A percentile compares a stretch with the other conserved stretches of the same genome.
These are phyloP conservation scores for Parasteatoda lunata DNA, from an alignment of 2,888 invertebrate genomes.

Conservation along the genomic window DNA sequence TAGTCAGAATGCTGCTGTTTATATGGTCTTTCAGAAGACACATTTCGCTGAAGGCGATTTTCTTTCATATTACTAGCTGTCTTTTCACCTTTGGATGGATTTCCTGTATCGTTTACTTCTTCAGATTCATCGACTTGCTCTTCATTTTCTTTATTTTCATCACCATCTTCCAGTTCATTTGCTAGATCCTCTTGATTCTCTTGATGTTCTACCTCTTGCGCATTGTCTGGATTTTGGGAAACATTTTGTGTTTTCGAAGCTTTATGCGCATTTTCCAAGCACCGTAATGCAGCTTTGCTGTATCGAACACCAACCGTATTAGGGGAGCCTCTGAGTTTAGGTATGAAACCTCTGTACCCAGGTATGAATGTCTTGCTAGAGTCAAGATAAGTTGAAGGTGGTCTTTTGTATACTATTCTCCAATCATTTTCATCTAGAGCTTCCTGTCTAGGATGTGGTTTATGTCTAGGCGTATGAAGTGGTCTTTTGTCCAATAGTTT, in stretches of 20 bases:
- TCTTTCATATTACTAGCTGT: constrained; percentile 9
- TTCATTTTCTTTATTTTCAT: constrained; percentile 29
- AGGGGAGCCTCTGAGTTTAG: constrained; percentile 50
- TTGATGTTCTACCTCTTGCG: background rate
- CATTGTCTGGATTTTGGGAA: too few species aligned
- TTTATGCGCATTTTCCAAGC: constrained; percentile 28
- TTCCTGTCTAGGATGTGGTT: constrained; percentile 51
- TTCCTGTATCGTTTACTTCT: constrained; percentile 14
- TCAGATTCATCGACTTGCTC: background rate
- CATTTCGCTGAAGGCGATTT: constrained; percentile 24
- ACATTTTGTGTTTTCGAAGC: background rate
- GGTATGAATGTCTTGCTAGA: constrained; percentile 49
- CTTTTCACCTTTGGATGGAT: background rate
- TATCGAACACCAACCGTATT: constrained; percentile 62
- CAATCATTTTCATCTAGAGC: constrained; percentile 47
- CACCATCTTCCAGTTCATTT: background rate
- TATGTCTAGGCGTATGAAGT: constrained; percentile 62
- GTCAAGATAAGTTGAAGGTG: constrained; percentile 57
- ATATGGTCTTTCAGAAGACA: constrained; percentile 39
- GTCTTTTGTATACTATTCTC: constrained; percentile 50
- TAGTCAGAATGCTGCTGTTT: constrained; percentile 50
- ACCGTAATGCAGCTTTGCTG: constrained; percentile 59
- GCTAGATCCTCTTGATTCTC: background rate
- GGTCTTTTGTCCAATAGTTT: constrained; percentile 53
- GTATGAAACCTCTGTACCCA: constrained; percentile 59